These are phyloP conservation scores for Agonopterix alstromeriana DNA, from an alignment of 2,888 invertebrate genomes.

Conservation along the genomic window DNA sequence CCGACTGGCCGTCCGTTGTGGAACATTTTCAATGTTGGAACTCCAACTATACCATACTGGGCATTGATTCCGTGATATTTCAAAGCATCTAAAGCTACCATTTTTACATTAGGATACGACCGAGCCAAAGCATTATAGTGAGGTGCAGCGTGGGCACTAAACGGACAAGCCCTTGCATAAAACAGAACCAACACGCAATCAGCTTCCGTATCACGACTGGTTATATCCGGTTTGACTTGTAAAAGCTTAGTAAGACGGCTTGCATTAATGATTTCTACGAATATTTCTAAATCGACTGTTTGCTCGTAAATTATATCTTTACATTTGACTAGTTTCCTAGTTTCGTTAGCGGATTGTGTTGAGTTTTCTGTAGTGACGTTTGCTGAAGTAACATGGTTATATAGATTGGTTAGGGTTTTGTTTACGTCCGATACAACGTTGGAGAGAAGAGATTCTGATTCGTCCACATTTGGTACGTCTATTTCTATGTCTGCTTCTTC, in stretches of 20 bases:
- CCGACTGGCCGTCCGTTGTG: conserved; percentile 92
- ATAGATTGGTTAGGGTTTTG: conserved; percentile 59
- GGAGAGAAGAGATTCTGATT: conserved; percentile 61
- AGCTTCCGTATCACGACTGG: conserved; percentile 78
- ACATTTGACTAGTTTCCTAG: conserved; percentile 61
- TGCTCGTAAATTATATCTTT: conserved; percentile 53
- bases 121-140: conserved; percentile 93
- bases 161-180: conserved; percentile 92
- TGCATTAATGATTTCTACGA: conserved; percentile 83
- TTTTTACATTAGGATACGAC: conserved; percentile 89
- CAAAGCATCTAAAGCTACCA: conserved; percentile 91
- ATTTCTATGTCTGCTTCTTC: conserved; percentile 29
- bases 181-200: conserved; percentile 89
- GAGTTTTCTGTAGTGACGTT: conserved; percentile 57
- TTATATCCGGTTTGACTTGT: conserved; percentile 79
- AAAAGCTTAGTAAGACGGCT: conserved; percentile 81
- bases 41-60: conserved; percentile 93
- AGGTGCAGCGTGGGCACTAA: conserved; percentile 92
- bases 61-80: conserved; percentile 90
- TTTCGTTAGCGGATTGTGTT: conserved; percentile 53
- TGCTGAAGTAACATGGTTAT: conserved; percentile 61
- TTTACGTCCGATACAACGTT: conserved; percentile 66
- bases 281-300: conserved; percentile 46
- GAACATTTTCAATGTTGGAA: conserved; percentile 92
- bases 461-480: conserved; percentile 61